A percentile compares a stretch with the other conserved stretches of the same genome.
Evolutionary conservation across 2,888 invertebrate genomes (phyloP).

Genomic region (Ophioninae sp.): DNA sequence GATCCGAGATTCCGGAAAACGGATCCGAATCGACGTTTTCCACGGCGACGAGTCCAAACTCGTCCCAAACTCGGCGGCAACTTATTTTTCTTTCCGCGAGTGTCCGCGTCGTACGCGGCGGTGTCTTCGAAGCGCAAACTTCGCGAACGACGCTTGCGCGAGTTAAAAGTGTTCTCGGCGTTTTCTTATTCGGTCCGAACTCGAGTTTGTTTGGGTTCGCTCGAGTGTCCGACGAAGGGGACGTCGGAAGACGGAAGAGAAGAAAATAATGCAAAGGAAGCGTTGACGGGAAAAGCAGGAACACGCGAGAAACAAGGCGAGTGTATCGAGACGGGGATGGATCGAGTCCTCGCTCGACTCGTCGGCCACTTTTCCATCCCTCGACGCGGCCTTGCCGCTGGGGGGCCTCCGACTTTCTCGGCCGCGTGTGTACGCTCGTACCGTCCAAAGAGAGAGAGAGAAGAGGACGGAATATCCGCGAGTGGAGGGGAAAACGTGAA

Average conservation of each 20-base stretch:
- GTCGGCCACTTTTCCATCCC: conserved; percentile 57
- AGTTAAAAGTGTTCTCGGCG: neutral
- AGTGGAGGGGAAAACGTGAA: conserved; percentile 65
- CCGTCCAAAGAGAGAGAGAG: conserved; percentile 14
- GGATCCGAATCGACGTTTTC: no score
- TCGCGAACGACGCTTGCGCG: neutral
- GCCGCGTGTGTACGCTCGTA: conserved; percentile 17
- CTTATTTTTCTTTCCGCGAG: no score
- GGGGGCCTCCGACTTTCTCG: conserved; percentile 55
- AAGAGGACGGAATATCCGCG: conserved; percentile 31
- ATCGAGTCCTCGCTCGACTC: conserved; percentile 8
- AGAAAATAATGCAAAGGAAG: neutral
- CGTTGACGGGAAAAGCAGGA: conserved; percentile 44
- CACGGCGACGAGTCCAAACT: no score
- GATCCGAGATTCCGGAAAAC: no score
- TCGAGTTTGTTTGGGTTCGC: neutral
- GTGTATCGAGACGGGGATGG: conserved; percentile 32
- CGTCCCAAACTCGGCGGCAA: no score
- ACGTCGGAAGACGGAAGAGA: neutral
- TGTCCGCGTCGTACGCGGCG: no score
- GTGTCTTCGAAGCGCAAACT: no score
- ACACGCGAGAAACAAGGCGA: conserved; percentile 44
- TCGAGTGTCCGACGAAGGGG: conserved; percentile 21
- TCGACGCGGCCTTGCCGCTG: conserved; percentile 49
- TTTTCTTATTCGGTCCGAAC: neutral